Base-by-base conservation (phyloP, 2,888 invertebrate genomes). In the Pocota personata region DNA sequence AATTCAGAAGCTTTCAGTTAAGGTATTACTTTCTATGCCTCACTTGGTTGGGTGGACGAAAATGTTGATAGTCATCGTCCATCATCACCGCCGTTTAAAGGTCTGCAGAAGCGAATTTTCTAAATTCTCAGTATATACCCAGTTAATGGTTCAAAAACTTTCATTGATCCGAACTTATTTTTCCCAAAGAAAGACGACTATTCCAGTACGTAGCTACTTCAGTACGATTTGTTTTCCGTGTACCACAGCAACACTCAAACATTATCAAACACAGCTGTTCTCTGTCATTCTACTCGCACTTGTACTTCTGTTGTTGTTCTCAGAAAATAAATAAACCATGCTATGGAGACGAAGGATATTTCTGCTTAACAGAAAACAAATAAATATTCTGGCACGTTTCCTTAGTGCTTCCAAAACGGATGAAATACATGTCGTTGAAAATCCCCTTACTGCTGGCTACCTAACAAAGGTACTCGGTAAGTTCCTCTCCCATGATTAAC, bases 391-490 rank as follows among this genome's bases (percentile, higher is more conserved):
- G 19, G 16, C 50, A 14, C 82, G 82, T 1, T 76, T 72, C 3
- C 7, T 86, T 1, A 76, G 60, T 37, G 6, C 52, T 3, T 27
- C 62, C 1, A 80, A 71, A 60, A 16, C 19, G 7, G 86, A 82
- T 35, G 86, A 86, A 30, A 40, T 66, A 19, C 46, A 77, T 35
- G 37, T 40, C 24, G 2, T 35, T 12, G 80, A 84, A 0, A 55
- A 77, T 16, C 66, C 76, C 5, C 24, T 72, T 4, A 86, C 82
- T 14, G 10, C 86, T 1, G 71, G 71, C 8, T 86, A 84, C 10
- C 50, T 84, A 16, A 7, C 75, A 0, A 69, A 48, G 24, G 8
- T 46, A 0, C 69, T 84, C 8, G 84, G 84, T 84, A 55, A 58
- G 64, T 67, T 2, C 6, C 35, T 32, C 14, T 43, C 0, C 1